Evolutionary conservation across 2,888 invertebrate genomes (phyloP).

Genomic region (Fragum whitleyi): DNA sequence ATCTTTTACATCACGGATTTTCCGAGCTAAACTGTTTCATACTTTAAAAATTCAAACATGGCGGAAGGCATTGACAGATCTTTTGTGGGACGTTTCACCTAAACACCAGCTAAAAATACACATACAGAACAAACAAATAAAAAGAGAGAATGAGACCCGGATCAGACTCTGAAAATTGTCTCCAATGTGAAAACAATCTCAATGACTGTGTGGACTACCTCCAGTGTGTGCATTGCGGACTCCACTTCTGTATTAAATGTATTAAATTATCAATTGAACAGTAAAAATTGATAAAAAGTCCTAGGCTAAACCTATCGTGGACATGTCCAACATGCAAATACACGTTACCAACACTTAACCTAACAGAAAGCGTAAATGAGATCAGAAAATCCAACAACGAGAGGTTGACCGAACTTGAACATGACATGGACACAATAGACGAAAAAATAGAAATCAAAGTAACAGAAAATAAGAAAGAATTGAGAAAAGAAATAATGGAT

Average conservation of each 20-base stretch:
- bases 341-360: not conserved
- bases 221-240: not conserved
- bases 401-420: not conserved
- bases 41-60: no score
- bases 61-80: not conserved
- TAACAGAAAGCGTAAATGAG: not conserved
- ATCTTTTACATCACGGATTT: not conserved
- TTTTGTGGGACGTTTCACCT: not conserved
- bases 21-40: constrained; percentile 1
- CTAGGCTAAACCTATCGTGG: not conserved
- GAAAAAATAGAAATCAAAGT: not conserved
- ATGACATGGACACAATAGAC: not conserved
- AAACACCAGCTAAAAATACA: not conserved
- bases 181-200: not conserved
- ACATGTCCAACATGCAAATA: not conserved
- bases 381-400: not conserved
- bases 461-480: not conserved
- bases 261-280: not conserved
- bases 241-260: not conserved
- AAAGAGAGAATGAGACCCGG: not conserved
- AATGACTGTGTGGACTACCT: not conserved
- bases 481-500: not conserved
- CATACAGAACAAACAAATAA: not conserved
- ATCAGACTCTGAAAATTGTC: not conserved
- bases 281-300: not conserved